phyloP scores from a whole-genome alignment of 2,113 vertebrate species.

The Dissostichus mawsoni region DNA sequence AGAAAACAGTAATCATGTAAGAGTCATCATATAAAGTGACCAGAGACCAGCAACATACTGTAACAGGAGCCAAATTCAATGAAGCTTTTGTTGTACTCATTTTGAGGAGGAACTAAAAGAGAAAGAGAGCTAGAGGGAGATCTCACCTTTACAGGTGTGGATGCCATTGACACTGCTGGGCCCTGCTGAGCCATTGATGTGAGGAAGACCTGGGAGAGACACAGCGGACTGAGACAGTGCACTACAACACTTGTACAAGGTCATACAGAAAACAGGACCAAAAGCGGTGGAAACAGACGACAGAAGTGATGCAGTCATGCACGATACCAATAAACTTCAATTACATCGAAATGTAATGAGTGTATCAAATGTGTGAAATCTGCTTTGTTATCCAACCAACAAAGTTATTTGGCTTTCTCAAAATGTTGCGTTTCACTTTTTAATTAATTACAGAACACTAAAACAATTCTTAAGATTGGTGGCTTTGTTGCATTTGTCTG shows the following conservation, averaged over 20 bases:
- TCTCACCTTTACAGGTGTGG: conserved; percentile 99
- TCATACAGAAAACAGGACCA: conserved; percentile 29
- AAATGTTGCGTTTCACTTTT: too few species aligned
- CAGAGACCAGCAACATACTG: not conserved
- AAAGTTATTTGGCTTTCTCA: too few species aligned
- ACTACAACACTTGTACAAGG: conserved; percentile 1
- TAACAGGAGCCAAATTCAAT: not conserved
- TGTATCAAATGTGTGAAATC: too few species aligned
- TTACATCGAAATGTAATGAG: too few species aligned
- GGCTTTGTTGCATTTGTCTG: too few species aligned
- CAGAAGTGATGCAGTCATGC: not conserved
- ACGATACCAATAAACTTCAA: too few species aligned
- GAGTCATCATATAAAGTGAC: not conserved
- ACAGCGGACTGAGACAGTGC: conserved; percentile 61
- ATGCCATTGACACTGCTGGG: conserved; percentile 96
- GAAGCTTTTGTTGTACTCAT: not conserved
- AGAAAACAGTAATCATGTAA: not conserved
- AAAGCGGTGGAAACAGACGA: too few species aligned
- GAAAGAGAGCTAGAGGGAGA: conserved; percentile 16
- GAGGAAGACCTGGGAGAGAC: conserved; percentile 80
- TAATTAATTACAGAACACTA: too few species aligned
- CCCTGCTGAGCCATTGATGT: conserved; percentile 82
- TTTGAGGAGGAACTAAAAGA: not conserved
- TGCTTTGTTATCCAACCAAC: too few species aligned
- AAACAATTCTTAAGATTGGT: too few species aligned